Conservation (phyloP, 1,140 invertebrate genomes). For the Sitodiplosis mosellana region DNA sequence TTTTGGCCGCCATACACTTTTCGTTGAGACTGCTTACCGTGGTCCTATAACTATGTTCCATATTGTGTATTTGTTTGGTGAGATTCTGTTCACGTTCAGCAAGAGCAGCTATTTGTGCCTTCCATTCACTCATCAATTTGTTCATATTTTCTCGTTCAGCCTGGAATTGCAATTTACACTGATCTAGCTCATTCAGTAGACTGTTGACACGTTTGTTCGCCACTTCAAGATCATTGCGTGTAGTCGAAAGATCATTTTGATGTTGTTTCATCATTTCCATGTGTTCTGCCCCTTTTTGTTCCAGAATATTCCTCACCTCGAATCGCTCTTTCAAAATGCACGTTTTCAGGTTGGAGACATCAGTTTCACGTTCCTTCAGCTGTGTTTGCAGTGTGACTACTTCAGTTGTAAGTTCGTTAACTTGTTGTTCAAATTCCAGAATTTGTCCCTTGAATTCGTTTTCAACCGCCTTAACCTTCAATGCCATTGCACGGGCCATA, state of each 20-base stretch:
- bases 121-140: slow-evolving; percentile 19
- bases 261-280: background rate
- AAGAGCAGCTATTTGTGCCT: slow-evolving; percentile 10
- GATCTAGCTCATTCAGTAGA: too few relatives aligned
- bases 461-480: slow-evolving; percentile 31
- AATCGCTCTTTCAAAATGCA: slow-evolving; percentile 32
- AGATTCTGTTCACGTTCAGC: background rate
- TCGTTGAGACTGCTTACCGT: slow-evolving; percentile 25
- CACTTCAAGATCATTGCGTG: too few relatives aligned
- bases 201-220: too few relatives aligned
- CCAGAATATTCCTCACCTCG: slow-evolving; percentile 4
- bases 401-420: slow-evolving; percentile 26
- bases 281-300: slow-evolving; percentile 11
- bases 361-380: slow-evolving; percentile 19
- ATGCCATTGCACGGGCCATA: slow-evolving; percentile 34
- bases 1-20: slow-evolving; percentile 35
- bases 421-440: slow-evolving; percentile 27
- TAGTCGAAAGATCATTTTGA: background rate
- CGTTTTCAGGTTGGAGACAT: slow-evolving; percentile 32
- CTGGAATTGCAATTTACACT: background rate
- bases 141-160: background rate
- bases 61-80: slow-evolving; percentile 9
- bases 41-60: slow-evolving; percentile 11
- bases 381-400: slow-evolving; percentile 2
- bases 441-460: slow-evolving; percentile 30